Evolutionary conservation across 2,113 vertebrate species (phyloP).

Genomic region (Stercorarius parasiticus): DNA sequence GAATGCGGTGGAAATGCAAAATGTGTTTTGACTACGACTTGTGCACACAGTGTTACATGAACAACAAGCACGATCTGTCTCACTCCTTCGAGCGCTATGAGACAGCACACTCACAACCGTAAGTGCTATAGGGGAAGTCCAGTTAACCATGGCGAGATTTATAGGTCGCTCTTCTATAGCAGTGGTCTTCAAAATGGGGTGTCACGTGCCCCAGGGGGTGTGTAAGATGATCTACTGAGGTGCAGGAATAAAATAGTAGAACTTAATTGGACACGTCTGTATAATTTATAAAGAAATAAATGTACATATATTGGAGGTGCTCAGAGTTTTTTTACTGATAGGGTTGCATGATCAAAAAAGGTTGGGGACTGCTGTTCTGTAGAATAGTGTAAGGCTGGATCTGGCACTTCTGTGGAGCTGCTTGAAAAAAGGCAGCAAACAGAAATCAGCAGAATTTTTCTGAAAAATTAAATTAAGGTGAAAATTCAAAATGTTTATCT

Average conservation of each 20-base stretch:
- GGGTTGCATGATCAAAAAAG: rapidly evolving
- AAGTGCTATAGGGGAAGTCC: conserved; percentile 57
- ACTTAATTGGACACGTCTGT: rapidly evolving
- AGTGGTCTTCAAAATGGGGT: rapidly evolving
- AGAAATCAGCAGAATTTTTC: neutral
- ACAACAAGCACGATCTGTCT: conserved; percentile 89
- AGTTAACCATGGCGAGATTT: neutral
- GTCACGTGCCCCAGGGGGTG: rapidly evolving
- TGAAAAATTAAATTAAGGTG: neutral
- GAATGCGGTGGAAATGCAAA: conserved; percentile 98
- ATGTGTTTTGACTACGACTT: conserved; percentile 96
- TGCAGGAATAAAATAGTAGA: neutral
- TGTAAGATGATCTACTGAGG: neutral
- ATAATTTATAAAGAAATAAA: neutral
- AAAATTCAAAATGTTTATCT: neutral
- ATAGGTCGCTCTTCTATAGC: rapidly evolving
- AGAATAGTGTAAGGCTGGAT: neutral
- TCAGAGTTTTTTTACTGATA: neutral
- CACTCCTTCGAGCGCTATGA: conserved; percentile 96
- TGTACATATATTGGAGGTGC: rapidly evolving
- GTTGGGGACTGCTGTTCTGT: neutral
- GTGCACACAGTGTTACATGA: conserved; percentile 99
- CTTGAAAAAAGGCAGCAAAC: neutral
- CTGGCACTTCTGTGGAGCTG: neutral
- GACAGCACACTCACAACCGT: conserved; percentile 94